Percentiles rank a stretch among this genome's conserved stretches.
Conservation (phyloP, 2,888 invertebrate species). For the Troilus luridus region DNA sequence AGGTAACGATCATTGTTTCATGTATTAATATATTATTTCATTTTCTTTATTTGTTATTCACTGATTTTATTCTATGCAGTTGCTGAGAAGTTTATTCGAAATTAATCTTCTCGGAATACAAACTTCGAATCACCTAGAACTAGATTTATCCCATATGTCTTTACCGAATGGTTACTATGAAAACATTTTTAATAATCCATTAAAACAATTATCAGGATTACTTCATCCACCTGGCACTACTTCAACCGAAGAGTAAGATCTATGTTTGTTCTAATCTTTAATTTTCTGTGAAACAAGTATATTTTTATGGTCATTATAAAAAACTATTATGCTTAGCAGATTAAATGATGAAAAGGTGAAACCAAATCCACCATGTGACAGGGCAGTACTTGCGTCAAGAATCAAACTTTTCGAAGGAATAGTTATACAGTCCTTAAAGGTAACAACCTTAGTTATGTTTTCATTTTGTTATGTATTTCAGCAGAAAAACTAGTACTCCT, state of each 20-base stretch:
- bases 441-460: slow-evolving; percentile 68
- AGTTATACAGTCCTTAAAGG: slow-evolving; percentile 92
- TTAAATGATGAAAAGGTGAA: neutral
- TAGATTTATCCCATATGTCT: neutral
- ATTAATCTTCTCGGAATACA: slow-evolving; percentile 51
- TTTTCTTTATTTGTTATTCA: neutral
- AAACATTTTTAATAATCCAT: slow-evolving; percentile 42
- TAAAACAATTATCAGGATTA: slow-evolving; percentile 14
- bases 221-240: neutral
- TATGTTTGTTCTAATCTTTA: neutral
- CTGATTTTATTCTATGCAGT: neutral
- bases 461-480: no score
- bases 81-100: slow-evolving; percentile 57
- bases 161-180: slow-evolving; percentile 40
- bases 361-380: slow-evolving; percentile 27
- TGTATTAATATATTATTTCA: neutral
- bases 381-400: slow-evolving; percentile 77
- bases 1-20: slow-evolving; percentile 60
- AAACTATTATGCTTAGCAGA: neutral
- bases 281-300: neutral
- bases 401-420: slow-evolving; percentile 95
- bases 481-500: no score
- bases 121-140: neutral
- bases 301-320: neutral
- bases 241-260: neutral